Evolutionary conservation across 2,797 vertebrate species (phyloP), one percentile per base, ranked within the genome.

Genomic region (Mycteria americana): DNA sequence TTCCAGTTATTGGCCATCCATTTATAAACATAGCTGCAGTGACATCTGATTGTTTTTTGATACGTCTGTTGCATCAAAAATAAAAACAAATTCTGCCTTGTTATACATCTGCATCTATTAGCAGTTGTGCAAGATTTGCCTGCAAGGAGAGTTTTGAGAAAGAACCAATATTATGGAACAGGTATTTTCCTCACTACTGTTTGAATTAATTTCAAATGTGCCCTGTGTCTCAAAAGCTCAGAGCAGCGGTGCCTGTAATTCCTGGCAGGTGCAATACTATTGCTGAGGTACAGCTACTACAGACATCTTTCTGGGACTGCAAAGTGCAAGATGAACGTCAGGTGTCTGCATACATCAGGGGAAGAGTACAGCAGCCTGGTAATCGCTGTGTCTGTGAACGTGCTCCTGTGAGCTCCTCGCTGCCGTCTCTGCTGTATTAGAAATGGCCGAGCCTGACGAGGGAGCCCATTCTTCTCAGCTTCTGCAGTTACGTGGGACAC

Each of bases 1-100:
- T 95, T 41, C 89, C 72, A 83, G 62, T 95, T 92, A 82, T 85
- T 89, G 91, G 30, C 77, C 46, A 62, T 50, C 72, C 62, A 37
- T 88, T 89, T 92, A 64, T 43, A 84, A 88, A 85, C 48, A 63
- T 6, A 88, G 50, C 79, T 80, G 81, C 51, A 51, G 57, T 78
- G 86, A 62, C 59, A 75, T 83, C 84, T 80, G 88, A 92, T 89
- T 92, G 63, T 3, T 62, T 95, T 85, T 62, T 77, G 30, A 16
- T 54, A 10, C 3, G 18, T 68, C 77, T 79, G 53, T 70, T 59
- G 69, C 50, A 39, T 68, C 22, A 48, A 73, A 88, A 93, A 85
- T 68, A 67, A 94, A 89, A 85, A 65, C 68, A 78, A 69, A 68
- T 79, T 62, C 75, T 46, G 33, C n/a, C 60, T 48, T 37, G 11